These are phyloP conservation scores for Bugulina stolonifera DNA, from an alignment of 2,888 invertebrate species.

Conservation along the genomic window DNA sequence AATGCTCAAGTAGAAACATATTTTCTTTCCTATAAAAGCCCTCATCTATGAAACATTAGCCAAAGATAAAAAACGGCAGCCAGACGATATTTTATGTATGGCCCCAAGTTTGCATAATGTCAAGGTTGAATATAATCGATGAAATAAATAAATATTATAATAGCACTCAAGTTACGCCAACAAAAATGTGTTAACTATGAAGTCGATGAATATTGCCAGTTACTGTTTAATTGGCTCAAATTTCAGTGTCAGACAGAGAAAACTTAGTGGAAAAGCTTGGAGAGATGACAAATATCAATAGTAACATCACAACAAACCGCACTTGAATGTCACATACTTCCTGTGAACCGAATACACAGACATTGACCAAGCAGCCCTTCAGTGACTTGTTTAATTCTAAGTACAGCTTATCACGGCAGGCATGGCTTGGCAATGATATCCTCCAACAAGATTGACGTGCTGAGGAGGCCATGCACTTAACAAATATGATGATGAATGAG, in stretches of 20 bases:
- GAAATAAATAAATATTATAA: slow-evolving; percentile 13
- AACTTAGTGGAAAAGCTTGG: neutral
- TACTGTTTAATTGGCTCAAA: slow-evolving; percentile 15
- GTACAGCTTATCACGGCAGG: too few relatives aligned
- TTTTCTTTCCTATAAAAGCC: too few relatives aligned
- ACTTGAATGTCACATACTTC: neutral
- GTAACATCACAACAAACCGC: neutral
- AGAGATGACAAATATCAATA: slow-evolving; percentile 16
- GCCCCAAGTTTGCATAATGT: slow-evolving; percentile 6
- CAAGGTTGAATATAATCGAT: neutral
- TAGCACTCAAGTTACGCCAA: neutral
- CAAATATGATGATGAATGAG: too few relatives aligned
- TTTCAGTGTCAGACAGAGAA: neutral
- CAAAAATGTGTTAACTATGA: neutral
- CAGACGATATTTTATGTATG: too few relatives aligned
- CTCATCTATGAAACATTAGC: too few relatives aligned
- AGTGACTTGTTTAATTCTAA: too few relatives aligned
- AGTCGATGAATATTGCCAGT: neutral
- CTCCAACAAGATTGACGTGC: too few relatives aligned
- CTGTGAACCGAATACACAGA: neutral
- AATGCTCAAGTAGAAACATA: too few relatives aligned
- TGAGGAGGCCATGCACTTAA: too few relatives aligned
- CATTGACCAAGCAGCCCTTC: neutral
- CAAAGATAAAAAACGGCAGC: too few relatives aligned
- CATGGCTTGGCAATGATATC: too few relatives aligned